phyloP scores from a whole-genome alignment of 1,140 invertebrate genomes.

The Reticulitermes speratus region DNA sequence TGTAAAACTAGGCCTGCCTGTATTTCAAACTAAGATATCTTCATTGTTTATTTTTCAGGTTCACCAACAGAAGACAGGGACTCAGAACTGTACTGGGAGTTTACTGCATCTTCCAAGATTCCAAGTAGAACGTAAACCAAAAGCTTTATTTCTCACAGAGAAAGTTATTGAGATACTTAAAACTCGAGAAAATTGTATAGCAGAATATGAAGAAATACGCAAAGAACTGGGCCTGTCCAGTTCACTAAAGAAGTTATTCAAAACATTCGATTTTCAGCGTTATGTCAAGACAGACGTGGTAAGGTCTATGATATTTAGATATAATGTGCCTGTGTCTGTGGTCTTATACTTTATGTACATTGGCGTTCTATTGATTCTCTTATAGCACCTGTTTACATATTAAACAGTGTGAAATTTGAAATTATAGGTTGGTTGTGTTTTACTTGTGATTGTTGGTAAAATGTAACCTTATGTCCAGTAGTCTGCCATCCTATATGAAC shows the following conservation, averaged over 20 bases:
- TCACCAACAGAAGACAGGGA: conserved; percentile 45
- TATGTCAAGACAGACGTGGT: conserved; percentile 48
- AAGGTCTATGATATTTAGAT: conserved; percentile 33
- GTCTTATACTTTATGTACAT: no score
- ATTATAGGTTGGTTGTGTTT: no score
- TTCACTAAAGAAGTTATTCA: conserved; percentile 54
- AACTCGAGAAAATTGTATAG: conserved; percentile 52
- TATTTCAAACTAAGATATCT: not conserved
- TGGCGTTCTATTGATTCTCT: no score
- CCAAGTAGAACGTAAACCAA: conserved; percentile 57
- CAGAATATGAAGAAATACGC: conserved; percentile 55
- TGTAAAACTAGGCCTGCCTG: no score
- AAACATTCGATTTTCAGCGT: conserved; percentile 44
- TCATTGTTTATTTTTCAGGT: conserved; percentile 30
- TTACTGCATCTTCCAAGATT: conserved; percentile 63
- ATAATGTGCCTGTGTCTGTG: no score
- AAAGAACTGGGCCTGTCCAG: conserved; percentile 48
- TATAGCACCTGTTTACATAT: no score
- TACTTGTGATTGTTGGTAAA: no score
- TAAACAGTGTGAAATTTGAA: no score
- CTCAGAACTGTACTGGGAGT: conserved; percentile 49
- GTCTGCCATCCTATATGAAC: no score
- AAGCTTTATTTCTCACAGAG: conserved; percentile 54
- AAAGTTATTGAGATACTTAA: conserved; percentile 58
- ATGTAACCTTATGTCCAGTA: no score